Evolutionary conservation across 2,888 invertebrate genomes (phyloP).

Genomic region (Athetis lepigone): DNA sequence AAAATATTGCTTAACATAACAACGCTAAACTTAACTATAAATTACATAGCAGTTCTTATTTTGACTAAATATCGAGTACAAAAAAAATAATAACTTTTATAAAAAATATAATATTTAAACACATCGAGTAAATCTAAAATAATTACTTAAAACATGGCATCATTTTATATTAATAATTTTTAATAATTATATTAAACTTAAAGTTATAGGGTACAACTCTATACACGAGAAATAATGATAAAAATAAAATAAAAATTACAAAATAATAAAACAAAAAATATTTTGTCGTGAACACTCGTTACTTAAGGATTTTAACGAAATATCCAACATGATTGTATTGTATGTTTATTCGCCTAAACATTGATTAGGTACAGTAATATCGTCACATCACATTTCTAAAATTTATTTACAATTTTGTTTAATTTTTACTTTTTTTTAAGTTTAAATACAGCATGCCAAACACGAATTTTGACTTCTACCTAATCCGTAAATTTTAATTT

Average conservation of each 20-base stretch:
- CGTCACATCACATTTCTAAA: slow-evolving; percentile 87
- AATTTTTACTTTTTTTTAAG: slow-evolving; percentile 69
- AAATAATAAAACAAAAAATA: slow-evolving; percentile 67
- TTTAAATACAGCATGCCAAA: slow-evolving; percentile 86
- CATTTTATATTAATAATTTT: slow-evolving; percentile 77
- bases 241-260: slow-evolving; percentile 63
- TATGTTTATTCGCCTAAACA: slow-evolving; percentile 79
- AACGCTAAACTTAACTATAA: slow-evolving; percentile 84
- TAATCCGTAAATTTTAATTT: slow-evolving; percentile 77
- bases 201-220: slow-evolving; percentile 68
- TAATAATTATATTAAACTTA: slow-evolving; percentile 67
- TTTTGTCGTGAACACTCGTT: slow-evolving; percentile 77
- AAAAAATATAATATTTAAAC: slow-evolving; percentile 89
- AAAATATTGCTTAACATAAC: slow-evolving; percentile 83
- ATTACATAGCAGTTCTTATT: slow-evolving; percentile 82
- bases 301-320: slow-evolving; percentile 56
- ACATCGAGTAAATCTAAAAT: slow-evolving; percentile 84
- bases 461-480: slow-evolving; percentile 87
- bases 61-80: slow-evolving; percentile 85
- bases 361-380: slow-evolving; percentile 83
- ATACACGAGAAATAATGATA: slow-evolving; percentile 62
- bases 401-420: slow-evolving; percentile 82
- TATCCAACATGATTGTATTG: slow-evolving; percentile 62
- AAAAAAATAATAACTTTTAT: slow-evolving; percentile 88
- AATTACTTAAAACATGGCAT: slow-evolving; percentile 89